These are phyloP conservation scores for Halocynthia aurantium DNA, from an alignment of 23 tunicate genomes.

Conservation along the genomic window DNA sequence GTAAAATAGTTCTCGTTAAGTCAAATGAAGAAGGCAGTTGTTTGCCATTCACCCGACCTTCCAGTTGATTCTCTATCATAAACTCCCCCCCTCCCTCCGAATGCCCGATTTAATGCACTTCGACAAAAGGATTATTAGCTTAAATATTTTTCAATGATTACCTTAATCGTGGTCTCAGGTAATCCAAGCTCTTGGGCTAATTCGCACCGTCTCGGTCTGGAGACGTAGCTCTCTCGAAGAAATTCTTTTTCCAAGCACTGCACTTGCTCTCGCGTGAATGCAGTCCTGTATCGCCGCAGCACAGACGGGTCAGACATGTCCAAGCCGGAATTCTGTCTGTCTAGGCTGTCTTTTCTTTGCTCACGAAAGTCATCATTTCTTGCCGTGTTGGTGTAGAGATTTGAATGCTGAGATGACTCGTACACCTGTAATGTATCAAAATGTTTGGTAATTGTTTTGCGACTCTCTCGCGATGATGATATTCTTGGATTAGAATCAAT, in stretches of 20 bases:
- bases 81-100: too few species aligned
- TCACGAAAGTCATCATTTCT: too few species aligned
- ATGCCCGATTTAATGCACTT: too few species aligned
- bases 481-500: too few species aligned
- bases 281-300: slow-evolving; percentile 87
- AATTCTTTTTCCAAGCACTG: slow-evolving; percentile 74
- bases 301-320: slow-evolving; percentile 20
- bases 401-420: too few species aligned
- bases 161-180: slow-evolving; percentile 96
- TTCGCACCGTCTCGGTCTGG: slow-evolving; percentile 90
- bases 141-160: background rate
- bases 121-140: too few species aligned
- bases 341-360: too few species aligned
- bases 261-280: slow-evolving; percentile 91
- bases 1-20: background rate
- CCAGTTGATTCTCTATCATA: too few species aligned
- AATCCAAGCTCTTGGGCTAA: slow-evolving; percentile 75
- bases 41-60: background rate
- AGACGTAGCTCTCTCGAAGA: slow-evolving; percentile 91
- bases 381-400: too few species aligned
- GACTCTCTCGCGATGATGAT: too few species aligned
- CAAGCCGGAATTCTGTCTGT: background rate
- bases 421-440: too few species aligned
- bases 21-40: background rate
- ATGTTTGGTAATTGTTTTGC: too few species aligned